Evolutionary conservation across 2,797 vertebrate species (phyloP), one percentile per base, ranked within the genome.

Genomic region (Cercopithecus diana): DNA sequence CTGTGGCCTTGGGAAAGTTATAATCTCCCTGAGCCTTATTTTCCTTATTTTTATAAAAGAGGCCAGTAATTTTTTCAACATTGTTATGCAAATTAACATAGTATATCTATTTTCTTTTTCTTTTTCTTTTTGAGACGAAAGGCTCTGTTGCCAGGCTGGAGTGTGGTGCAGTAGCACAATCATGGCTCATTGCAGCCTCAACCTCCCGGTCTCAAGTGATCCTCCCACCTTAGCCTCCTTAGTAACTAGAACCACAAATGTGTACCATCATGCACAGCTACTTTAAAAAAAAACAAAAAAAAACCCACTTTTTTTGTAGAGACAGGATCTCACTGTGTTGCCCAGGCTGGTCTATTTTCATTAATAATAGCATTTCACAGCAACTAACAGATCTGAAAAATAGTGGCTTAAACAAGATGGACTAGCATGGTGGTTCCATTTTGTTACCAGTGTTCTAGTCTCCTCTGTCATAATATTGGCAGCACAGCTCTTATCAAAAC

Each of bases 41-140:
- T 91, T 85, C n/a, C 36, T 92, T 85, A 72, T 87, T 75, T 95
- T 95, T 87, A 7, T 61, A n/a, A 86, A 94, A 83, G 77, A 19
- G 7, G 52, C 36, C 26, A 57, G 17, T 61, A 41, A 30, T 36
- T 85, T 52, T 39, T 39, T 36, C 8, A 90, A 73, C 24, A 28
- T 81, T 30, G 6, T 88, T 94, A n/a, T 55, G 26, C 11, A 96
- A 80, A 77, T 94, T 87, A 94, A 58, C 11, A 95, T 33, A 19
- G 61, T n/a, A 33, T 64, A 64, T 64, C 61, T 64, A 30, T 33
- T 64, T 64, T 33, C 3, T 64, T 64, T 64, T 64, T 17, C 7
- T 58, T 58, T 57, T 64, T 15, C 15, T 64, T 33, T 33, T 33
- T 33, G 61, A n/a, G 30, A 67, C 1, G 7, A 33, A 67, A n/a